Percentiles rank a stretch among this genome's conserved stretches.
Conservation (phyloP, 2,888 invertebrate species). For the Eupithecia inturbata region DNA sequence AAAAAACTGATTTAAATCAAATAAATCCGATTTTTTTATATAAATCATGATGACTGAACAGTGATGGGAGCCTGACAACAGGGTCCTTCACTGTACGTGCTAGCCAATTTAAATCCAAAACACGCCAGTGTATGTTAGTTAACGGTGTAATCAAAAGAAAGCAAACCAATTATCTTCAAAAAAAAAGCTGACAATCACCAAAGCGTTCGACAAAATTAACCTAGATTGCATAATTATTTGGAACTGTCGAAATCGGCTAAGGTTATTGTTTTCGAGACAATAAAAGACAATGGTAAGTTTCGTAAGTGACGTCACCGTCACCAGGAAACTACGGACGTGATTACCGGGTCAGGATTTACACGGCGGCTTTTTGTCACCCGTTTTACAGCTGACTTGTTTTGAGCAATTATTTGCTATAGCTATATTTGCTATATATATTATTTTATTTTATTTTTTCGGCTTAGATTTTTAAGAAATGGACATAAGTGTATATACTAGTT, state of each 20-base stretch:
- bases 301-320: constrained; percentile 65
- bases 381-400: not conserved
- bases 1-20: too few relatives aligned
- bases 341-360: constrained; percentile 14
- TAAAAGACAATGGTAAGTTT: constrained; percentile 62
- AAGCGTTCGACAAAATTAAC: constrained; percentile 32
- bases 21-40: too few relatives aligned
- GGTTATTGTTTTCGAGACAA: constrained; percentile 74
- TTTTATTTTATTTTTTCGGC: too few relatives aligned
- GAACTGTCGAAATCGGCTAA: constrained; percentile 57
- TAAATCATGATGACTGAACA: too few relatives aligned
- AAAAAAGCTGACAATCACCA: constrained; percentile 5
- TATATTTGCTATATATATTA: too few relatives aligned
- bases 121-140: not conserved
- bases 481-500: too few relatives aligned
- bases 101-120: not conserved
- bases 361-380: not conserved
- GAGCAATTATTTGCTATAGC: too few relatives aligned
- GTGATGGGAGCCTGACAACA: too few relatives aligned
- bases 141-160: constrained; percentile 3
- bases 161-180: not conserved
- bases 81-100: not conserved
- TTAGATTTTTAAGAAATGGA: too few relatives aligned
- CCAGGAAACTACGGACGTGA: constrained; percentile 28
- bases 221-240: constrained; percentile 51